phyloP scores from a whole-genome alignment of 2,888 invertebrate species.

The Ormyrus labotus region DNA sequence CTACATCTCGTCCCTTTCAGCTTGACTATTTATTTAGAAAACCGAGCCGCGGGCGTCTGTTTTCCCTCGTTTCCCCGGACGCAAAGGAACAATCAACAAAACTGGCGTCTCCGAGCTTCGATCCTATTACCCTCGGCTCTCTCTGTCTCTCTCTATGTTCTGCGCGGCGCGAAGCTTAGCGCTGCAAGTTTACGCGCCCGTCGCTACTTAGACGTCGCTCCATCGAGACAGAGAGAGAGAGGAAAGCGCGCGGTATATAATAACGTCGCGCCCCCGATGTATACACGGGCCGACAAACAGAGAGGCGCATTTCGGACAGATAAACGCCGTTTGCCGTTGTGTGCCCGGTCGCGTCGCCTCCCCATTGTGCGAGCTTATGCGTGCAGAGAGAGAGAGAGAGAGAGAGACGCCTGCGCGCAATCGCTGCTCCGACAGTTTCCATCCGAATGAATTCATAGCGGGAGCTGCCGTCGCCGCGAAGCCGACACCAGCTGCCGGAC shows the following conservation, averaged over 20 bases:
- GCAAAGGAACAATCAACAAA: slow-evolving; percentile 12
- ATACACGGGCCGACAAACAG: slow-evolving; percentile 25
- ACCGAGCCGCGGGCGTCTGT: too few relatives aligned
- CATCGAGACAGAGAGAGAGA: neutral
- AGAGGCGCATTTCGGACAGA: slow-evolving; percentile 47
- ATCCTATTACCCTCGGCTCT: neutral
- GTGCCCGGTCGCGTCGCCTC: neutral
- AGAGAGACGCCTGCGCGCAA: neutral
- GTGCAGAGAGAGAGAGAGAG: too few relatives aligned
- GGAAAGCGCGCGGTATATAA: too few relatives aligned
- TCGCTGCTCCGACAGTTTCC: slow-evolving; percentile 6
- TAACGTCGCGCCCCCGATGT: too few relatives aligned
- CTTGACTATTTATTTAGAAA: too few relatives aligned
- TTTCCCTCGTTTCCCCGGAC: neutral
- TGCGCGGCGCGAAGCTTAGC: too few relatives aligned
- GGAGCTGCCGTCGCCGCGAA: too few relatives aligned
- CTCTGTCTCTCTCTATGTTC: too few relatives aligned
- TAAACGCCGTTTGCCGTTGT: slow-evolving; percentile 50
- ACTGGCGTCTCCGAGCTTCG: neutral
- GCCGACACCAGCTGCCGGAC: too few relatives aligned
- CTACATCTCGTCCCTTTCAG: too few relatives aligned
- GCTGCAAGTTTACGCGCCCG: neutral
- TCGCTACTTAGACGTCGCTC: slow-evolving; percentile 7
- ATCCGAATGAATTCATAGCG: neutral
- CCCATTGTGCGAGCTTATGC: neutral